Evolutionary conservation across 2,888 invertebrate species (phyloP).

Genomic region (Eupithecia inturbata): DNA sequence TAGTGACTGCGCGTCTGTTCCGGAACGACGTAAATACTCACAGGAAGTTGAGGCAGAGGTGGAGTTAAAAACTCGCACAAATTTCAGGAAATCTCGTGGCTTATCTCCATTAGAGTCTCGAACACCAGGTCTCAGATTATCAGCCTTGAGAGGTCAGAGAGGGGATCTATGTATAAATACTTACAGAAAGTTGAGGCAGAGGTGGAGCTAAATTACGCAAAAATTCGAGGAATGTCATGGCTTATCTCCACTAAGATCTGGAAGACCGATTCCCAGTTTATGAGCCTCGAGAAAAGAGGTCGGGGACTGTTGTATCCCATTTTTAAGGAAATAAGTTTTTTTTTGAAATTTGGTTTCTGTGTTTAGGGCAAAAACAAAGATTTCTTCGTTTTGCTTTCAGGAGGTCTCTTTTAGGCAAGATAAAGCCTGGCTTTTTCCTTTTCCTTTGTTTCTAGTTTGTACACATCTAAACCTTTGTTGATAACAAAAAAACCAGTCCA

Average conservation of each 20-base stretch:
- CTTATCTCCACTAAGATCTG: neutral
- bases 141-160: neutral
- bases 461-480: neutral
- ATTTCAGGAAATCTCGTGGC: neutral
- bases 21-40: constrained; percentile 33
- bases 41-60: constrained; percentile 13
- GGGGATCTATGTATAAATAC: constrained; percentile 25
- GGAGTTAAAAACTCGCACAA: neutral
- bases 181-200: constrained; percentile 13
- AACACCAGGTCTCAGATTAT: neutral
- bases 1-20: constrained; percentile 32
- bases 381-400: neutral
- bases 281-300: neutral
- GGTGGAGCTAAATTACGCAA: neutral
- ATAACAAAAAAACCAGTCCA: neutral
- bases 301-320: neutral
- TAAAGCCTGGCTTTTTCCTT: neutral
- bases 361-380: neutral
- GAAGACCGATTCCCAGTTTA: neutral
- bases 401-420: neutral
- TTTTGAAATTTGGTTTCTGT: neutral
- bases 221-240: neutral
- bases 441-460: neutral
- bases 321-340: neutral
- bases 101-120: neutral